Evolutionary conservation across 1,140 invertebrate species (phyloP).

Genomic region (Brachionus calyciflorus): DNA sequence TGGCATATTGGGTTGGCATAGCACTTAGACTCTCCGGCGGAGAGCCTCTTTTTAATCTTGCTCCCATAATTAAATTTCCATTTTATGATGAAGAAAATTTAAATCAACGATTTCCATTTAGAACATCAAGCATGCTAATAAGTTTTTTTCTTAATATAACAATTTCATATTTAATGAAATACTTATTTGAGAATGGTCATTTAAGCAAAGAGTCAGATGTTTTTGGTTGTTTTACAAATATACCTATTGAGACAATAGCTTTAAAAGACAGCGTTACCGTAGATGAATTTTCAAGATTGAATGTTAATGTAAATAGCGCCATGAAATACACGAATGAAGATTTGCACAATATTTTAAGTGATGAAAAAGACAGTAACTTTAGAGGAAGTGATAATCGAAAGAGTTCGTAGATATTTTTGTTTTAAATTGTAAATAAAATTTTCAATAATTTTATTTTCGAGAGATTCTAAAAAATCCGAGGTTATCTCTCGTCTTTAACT

Average conservation of each 20-base stretch:
- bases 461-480: too few relatives aligned
- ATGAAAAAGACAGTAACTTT: neutral
- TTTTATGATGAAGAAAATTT: conserved; percentile 71
- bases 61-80: conserved; percentile 80
- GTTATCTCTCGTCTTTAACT: too few relatives aligned
- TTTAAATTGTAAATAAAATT: too few relatives aligned
- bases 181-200: conserved; percentile 61
- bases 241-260: conserved; percentile 69
- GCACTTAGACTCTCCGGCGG: conserved; percentile 80
- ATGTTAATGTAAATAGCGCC: conserved; percentile 14
- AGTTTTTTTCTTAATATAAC: conserved; percentile 66
- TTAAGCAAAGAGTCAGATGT: conserved; percentile 56
- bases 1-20: conserved; percentile 78
- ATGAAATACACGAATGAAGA: conserved; percentile 45
- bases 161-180: conserved; percentile 62
- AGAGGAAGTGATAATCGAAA: neutral
- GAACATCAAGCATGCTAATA: conserved; percentile 64
- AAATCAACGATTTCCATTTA: conserved; percentile 67
- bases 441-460: too few relatives aligned
- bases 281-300: conserved; percentile 43
- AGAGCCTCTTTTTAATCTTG: conserved; percentile 76
- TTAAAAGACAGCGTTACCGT: conserved; percentile 45
- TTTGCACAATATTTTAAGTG: neutral
- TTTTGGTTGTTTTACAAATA: conserved; percentile 73
- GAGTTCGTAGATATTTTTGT: neutral